Conservation (phyloP, 2,797 vertebrate genomes). For the Lindbergichthys nudifrons region DNA sequence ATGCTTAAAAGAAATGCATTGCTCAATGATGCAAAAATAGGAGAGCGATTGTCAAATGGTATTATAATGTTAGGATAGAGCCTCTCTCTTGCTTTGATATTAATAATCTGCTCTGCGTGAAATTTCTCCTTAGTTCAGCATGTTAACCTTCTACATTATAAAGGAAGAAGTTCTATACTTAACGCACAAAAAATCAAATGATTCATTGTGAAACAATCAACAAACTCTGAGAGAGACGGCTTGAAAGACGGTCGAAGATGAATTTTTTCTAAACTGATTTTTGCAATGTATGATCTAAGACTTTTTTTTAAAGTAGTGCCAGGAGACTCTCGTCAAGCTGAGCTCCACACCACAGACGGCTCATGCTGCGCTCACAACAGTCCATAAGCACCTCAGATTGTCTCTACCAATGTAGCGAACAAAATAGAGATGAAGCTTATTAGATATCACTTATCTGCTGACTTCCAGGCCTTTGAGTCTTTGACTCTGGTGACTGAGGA, state of each 20-base stretch:
- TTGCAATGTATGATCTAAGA: slow-evolving; percentile 40
- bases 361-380: slow-evolving; percentile 65
- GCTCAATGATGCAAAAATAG: slow-evolving; percentile 35
- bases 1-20: slow-evolving; percentile 17
- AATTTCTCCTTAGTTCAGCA: neutral
- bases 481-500: slow-evolving; percentile 40
- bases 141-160: slow-evolving; percentile 9
- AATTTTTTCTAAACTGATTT: slow-evolving; percentile 38
- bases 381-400: slow-evolving; percentile 65
- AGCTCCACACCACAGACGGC: slow-evolving; percentile 61
- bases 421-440: slow-evolving; percentile 64
- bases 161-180: neutral
- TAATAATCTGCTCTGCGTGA: slow-evolving; percentile 32
- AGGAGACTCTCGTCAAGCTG: slow-evolving; percentile 60
- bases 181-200: neutral
- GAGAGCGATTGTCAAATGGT: slow-evolving; percentile 39
- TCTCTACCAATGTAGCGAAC: slow-evolving; percentile 54
- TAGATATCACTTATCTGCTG: slow-evolving; percentile 76
- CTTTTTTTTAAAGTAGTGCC: slow-evolving; percentile 52
- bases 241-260: neutral
- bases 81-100: slow-evolving; percentile 49
- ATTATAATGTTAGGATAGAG: slow-evolving; percentile 26
- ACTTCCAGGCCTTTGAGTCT: slow-evolving; percentile 59
- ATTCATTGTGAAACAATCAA: slow-evolving; percentile 17
- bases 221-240: slow-evolving; percentile 4